phyloP scores from a whole-genome alignment of 1,140 invertebrate species.

The Sogatella furcifera region DNA sequence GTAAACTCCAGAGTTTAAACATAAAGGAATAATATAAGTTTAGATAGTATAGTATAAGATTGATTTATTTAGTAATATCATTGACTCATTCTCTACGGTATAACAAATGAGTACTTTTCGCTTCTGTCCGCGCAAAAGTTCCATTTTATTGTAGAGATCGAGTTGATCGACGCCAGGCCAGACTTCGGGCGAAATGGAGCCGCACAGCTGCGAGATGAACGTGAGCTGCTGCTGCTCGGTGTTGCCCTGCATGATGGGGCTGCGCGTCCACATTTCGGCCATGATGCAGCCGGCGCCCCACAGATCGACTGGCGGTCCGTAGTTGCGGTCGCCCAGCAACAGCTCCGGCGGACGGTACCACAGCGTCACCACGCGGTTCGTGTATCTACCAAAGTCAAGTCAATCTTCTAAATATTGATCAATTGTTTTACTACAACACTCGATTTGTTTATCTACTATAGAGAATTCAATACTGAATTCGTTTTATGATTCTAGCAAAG shows the following conservation, averaged over 20 bases:
- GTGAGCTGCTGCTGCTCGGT: slow-evolving; percentile 94
- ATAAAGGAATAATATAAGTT: too few species aligned
- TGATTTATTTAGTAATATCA: too few species aligned
- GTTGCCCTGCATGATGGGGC: slow-evolving; percentile 69
- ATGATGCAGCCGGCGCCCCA: slow-evolving; percentile 99
- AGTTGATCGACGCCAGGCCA: slow-evolving; percentile 93
- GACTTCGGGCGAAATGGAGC: slow-evolving; percentile 84
- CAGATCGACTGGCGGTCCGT: slow-evolving; percentile 92
- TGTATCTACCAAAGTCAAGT: slow-evolving; percentile 56
- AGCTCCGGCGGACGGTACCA: slow-evolving; percentile 95
- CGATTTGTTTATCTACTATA: too few species aligned
- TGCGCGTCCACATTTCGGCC: slow-evolving; percentile 98
- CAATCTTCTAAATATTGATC: too few species aligned
- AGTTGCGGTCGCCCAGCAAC: slow-evolving; percentile 84
- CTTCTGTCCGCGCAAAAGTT: slow-evolving; percentile 84
- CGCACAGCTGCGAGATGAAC: slow-evolving; percentile 92
- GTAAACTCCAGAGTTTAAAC: too few species aligned
- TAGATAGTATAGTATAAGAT: too few species aligned
- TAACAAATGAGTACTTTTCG: slow-evolving; percentile 48
- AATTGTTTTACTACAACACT: too few species aligned
- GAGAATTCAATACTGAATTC: too few species aligned
- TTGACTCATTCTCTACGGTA: too few species aligned
- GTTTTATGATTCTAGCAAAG: too few species aligned
- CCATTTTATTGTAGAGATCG: slow-evolving; percentile 85
- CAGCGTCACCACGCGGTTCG: slow-evolving; percentile 93